Conservation (phyloP, 2,113 vertebrate species). For the Neoarius graeffei region DNA sequence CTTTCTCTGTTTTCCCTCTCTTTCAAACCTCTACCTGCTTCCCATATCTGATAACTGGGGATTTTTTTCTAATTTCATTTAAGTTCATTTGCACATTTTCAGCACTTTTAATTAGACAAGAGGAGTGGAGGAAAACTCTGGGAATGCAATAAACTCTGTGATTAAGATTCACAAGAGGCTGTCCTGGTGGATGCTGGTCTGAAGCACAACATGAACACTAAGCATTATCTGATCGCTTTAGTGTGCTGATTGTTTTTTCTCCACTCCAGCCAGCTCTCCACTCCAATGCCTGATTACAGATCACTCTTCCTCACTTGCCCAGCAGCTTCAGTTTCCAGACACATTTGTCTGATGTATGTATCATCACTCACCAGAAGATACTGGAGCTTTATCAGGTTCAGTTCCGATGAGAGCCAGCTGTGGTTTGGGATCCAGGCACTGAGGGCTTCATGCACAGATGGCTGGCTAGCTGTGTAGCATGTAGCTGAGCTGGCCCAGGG, state of each 20-base stretch:
- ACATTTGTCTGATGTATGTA: slow-evolving; percentile 41
- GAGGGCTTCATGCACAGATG: slow-evolving; percentile 47
- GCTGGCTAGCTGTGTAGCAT: slow-evolving; percentile 39
- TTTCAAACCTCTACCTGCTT: slow-evolving; percentile 28
- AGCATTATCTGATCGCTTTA: slow-evolving; percentile 54
- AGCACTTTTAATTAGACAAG: slow-evolving; percentile 62
- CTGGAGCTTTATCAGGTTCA: slow-evolving; percentile 43
- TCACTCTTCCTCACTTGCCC: slow-evolving; percentile 24
- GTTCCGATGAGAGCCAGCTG: slow-evolving; percentile 47
- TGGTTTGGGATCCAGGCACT: slow-evolving; percentile 45
- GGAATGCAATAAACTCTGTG: slow-evolving; percentile 59
- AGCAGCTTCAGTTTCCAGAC: slow-evolving; percentile 42
- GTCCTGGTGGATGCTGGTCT: slow-evolving; percentile 55
- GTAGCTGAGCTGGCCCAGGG: slow-evolving; percentile 43
- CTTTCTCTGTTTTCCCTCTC: background rate
- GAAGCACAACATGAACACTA: slow-evolving; percentile 56
- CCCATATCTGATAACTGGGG: slow-evolving; percentile 11
- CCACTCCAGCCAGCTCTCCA: slow-evolving; percentile 20
- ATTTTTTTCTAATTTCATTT: slow-evolving; percentile 48
- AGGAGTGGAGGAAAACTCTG: slow-evolving; percentile 44
- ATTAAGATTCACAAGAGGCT: slow-evolving; percentile 55
- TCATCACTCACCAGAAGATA: slow-evolving; percentile 49
- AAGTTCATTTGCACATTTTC: slow-evolving; percentile 62
- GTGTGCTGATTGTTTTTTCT: slow-evolving; percentile 27
- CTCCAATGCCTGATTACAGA: slow-evolving; percentile 42